Base-by-base conservation (phyloP, 2,797 vertebrate genomes). In the Picus viridis region DNA sequence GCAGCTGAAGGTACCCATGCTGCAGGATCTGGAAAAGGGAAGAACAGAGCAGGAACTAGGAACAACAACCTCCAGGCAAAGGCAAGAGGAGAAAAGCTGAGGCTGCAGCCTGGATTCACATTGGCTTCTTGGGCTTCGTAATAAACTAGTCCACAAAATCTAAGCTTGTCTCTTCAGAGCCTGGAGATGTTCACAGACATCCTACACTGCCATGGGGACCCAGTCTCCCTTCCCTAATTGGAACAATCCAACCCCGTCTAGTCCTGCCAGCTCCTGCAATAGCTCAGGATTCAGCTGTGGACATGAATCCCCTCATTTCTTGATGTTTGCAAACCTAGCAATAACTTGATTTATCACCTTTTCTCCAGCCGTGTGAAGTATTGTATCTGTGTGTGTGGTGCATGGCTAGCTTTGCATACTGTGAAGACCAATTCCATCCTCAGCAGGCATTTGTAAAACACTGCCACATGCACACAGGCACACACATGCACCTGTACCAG, bases 351-450 rank as follows among this genome's bases (percentile, higher is more conserved):
- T 93, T 93, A 88, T 77, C 71, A 29, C 83, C 76, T 91, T 84
- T 95, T 74, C 85, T 86, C 87, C 87, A 95, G 80, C 75, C 3
- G 0, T 86, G 85, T 94, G 89, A 95, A 86, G 71, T 86, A 95
- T 69, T 91, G 57, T 57, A 82, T 86, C 75, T 72, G 84, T 26
- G 72, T 6, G 10, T 77, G 75, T 74, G 81, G 83, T 9, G 4
- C 86, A 63, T 58, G 77, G 83, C 80, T 92, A 88, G 83, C 91
- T 94, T 88, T 95, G 69, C 80, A 89, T 79, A 94, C 83, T 71
- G 94, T 51, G 89, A 95, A 92, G 90, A 93, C 89, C 71, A 90
- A 89, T 96, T 94, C 92, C 84, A 91, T 94, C 93, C 94, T 62
- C 94, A 95, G 95, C 85, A 95, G 92, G 92, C 77, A 73, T 72